Evolutionary conservation across 2,888 invertebrate species (phyloP), one percentile per base, ranked within the genome.

Genomic region (Thyatira batis): DNA sequence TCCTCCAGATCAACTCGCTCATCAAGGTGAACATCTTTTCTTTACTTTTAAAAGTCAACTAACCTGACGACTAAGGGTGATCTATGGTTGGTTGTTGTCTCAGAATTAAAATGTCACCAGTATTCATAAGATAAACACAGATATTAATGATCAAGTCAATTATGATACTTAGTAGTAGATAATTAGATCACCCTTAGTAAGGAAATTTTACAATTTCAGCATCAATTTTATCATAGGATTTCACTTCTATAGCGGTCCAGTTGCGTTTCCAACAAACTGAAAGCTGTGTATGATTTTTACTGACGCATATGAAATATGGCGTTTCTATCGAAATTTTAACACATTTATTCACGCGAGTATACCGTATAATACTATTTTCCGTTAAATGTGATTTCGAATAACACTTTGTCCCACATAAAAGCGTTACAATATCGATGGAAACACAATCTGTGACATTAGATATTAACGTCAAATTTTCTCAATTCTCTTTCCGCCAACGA

Each of bases 1-100:
- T 79, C 86, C 0, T 88, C 89, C 0, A 73, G 93, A 20, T 93
- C 94, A 10, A 92, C 93, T 0, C 90, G 93, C 50, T 93, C 93
- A 0, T 90, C 92, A 10, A 87, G 92, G 92, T 92, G 78, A 80
- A 57, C 50, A 56, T 17, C 1, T 13, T 23, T 23, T n/a, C 1
- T 10, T 33, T 10, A 33, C 33, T n/a, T n/a, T n/a, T n/a, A n/a
- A n/a, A n/a, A n/a, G n/a, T n/a, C n/a, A n/a, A n/a, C n/a, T n/a
- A n/a, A 33, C 10, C 33, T 33, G 33, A 10, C 11, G 11, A 33
- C 33, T 9, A 3, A 33, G n/a, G 8, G 33, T 10, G 33, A 3
- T 3, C 10, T 33, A 10, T 33, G 33, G n/a, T n/a, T n/a, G n/a
- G n/a, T n/a, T n/a, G n/a, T n/a, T n/a, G n/a, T n/a, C n/a, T n/a